Conservation (phyloP, 2,797 vertebrate species). For the Phalloptychus januarius region DNA sequence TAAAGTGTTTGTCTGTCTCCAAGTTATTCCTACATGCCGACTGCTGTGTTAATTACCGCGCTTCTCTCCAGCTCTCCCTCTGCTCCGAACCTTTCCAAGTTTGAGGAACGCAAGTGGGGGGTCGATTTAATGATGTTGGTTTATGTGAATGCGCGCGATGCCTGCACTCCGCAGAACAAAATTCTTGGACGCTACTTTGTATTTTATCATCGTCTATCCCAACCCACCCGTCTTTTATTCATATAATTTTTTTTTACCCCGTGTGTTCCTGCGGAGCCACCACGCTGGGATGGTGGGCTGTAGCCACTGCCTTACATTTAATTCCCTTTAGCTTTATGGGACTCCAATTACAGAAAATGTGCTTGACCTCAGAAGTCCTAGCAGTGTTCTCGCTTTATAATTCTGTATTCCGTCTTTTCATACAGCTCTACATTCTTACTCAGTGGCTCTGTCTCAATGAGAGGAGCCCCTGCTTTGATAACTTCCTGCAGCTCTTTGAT, state of each 20-base stretch:
- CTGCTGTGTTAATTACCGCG: conserved; percentile 39
- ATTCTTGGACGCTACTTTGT: conserved; percentile 1
- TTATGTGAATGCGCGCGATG: conserved; percentile 17
- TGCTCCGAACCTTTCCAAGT: conserved; percentile 34
- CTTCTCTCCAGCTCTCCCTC: conserved; percentile 15
- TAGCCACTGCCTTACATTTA: conserved; percentile 27
- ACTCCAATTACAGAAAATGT: conserved; percentile 31
- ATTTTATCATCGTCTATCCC: conserved; percentile 11
- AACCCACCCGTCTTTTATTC: neutral
- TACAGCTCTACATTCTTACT: neutral
- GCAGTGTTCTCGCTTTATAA: conserved; percentile 18
- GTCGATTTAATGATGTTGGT: conserved; percentile 63
- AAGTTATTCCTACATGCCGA: conserved; percentile 23
- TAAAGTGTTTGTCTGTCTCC: neutral
- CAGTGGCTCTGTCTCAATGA: neutral
- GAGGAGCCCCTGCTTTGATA: conserved; percentile 3
- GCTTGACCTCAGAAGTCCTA: conserved; percentile 36
- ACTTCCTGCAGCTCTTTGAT: conserved; percentile 16
- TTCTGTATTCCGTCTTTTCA: conserved; percentile 22
- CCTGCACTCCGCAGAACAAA: conserved; percentile 13
- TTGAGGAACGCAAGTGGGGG: conserved; percentile 43
- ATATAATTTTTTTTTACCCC: neutral
- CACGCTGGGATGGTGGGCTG: neutral
- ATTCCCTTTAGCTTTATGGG: conserved; percentile 39
- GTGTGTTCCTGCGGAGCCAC: conserved; percentile 12